A percentile compares a stretch with the other conserved stretches of the same genome.
Evolutionary conservation across 2,113 vertebrate species (phyloP).

Genomic region (Hystrix brachyura): DNA sequence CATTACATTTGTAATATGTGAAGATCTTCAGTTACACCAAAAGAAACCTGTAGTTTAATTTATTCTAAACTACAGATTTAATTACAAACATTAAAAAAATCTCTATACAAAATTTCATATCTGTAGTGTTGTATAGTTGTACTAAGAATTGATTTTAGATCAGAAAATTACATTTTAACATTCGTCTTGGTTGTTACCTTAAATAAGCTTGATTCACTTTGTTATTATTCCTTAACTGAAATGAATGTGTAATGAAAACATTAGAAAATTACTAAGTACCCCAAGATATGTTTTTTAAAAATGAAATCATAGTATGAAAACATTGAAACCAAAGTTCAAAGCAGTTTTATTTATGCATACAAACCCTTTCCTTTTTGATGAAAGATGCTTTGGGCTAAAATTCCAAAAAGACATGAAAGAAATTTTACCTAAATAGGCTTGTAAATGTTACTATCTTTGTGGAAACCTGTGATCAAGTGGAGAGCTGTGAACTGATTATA

Average conservation of each 20-base stretch:
- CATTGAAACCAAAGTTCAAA: conserved; percentile 36
- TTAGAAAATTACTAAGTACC: neutral
- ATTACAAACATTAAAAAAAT: neutral
- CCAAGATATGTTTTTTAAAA: neutral
- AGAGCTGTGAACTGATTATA: neutral
- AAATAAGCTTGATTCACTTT: neutral
- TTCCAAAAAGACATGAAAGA: neutral
- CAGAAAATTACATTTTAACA: conserved; percentile 48
- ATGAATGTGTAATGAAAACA: conserved; percentile 26
- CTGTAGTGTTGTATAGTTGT: neutral
- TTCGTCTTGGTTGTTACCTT: conserved; percentile 16
- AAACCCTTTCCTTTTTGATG: neutral
- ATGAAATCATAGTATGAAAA: neutral
- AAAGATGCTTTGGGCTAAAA: neutral
- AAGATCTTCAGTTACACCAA: neutral
- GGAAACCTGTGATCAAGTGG: neutral
- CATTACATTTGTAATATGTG: neutral
- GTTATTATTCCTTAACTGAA: conserved; percentile 28
- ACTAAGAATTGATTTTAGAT: neutral
- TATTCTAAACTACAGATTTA: neutral
- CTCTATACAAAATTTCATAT: conserved; percentile 28
- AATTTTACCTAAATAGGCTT: neutral
- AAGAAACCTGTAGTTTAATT: neutral
- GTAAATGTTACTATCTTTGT: conserved; percentile 4
- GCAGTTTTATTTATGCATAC: neutral